Evolutionary conservation across 2,888 invertebrate species (phyloP), one percentile per base, ranked within the genome.

Genomic region (Eupeodes latifasciatus): DNA sequence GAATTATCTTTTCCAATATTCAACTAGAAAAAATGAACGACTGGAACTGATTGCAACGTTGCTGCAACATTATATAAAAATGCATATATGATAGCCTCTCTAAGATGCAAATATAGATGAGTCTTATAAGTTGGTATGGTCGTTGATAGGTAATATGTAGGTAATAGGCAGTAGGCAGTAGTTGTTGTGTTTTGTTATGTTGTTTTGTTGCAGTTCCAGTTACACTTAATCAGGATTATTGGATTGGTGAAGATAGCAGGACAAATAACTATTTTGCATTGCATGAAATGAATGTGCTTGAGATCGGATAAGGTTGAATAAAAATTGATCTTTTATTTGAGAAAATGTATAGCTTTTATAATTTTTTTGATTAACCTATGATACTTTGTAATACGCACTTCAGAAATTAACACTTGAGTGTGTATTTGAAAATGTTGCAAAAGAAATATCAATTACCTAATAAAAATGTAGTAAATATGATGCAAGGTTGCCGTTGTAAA

Each of bases 1-100:
- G 80, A 84, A 80, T 87, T 87, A 87, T 72, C 87, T 72, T 67
- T 72, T 74, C 44, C 69, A 75, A 75, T 75, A 79, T 74, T 86
- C 82, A 59, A 66, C 57, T 71, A 57, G 72, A 69, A 62, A 69
- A 62, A 59, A n/a, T 75, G 66, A 82, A 82, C 62, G 85, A 80
- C 84, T 84, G 69, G 34, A 78, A 81, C 72, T 59, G 85, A 85
- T 81, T 81, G 76, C 74, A 61, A 79, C 49, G 47, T 40, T 14
- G 27, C 40, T 67, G 4, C 51, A 16, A 53, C 47, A 47, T 11
- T 16, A 40, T 16, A 5, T 40, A 40, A 7, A 40, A 40, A 40
- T 40, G 40, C 9, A 19, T 40, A 61, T 47, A 19, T n/a, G 47
- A 27, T 27, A 27, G 27, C 27, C 27, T 14, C 4, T 19, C 19